Evolutionary conservation across 2,113 vertebrate genomes (phyloP).

Genomic region (Australoheros scitulus): DNA sequence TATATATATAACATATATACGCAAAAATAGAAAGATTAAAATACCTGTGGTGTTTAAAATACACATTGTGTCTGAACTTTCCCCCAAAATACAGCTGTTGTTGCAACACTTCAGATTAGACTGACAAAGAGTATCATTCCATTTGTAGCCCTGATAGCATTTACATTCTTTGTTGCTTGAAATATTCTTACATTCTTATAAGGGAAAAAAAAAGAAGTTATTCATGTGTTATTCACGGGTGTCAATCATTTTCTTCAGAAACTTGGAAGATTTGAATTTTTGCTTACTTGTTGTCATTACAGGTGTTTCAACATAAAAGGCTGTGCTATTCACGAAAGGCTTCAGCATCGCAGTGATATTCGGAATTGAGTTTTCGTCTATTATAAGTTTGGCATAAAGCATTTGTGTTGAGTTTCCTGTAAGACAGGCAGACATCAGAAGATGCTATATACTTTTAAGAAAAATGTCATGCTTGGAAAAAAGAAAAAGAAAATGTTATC

Average conservation of each 20-base stretch:
- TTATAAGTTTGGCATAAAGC: slow-evolving; percentile 46
- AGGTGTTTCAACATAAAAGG: accelerated
- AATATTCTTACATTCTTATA: slow-evolving; percentile 18
- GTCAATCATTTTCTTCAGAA: not conserved
- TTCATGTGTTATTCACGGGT: not conserved
- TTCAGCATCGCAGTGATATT: accelerated
- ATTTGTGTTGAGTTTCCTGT: slow-evolving; percentile 53
- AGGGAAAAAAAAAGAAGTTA: not conserved
- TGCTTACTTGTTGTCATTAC: slow-evolving; percentile 65
- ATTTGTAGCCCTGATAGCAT: accelerated
- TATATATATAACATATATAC: no score
- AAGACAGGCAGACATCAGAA: slow-evolving; percentile 1
- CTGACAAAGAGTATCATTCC: slow-evolving; percentile 25
- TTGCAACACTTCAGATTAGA: not conserved
- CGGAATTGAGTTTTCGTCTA: not conserved
- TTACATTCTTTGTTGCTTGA: accelerated
- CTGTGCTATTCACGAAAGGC: accelerated
- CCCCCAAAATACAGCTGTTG: accelerated
- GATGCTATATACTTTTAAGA: not conserved
- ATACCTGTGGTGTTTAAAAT: slow-evolving; percentile 44
- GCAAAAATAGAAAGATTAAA: not conserved
- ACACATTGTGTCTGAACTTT: not conserved
- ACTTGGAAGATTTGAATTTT: not conserved
- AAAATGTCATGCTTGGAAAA: not conserved
- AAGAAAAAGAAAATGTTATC: not conserved